Evolutionary conservation across 2,797 vertebrate genomes (phyloP).

Genomic region (Artibeus jamaicensis): DNA sequence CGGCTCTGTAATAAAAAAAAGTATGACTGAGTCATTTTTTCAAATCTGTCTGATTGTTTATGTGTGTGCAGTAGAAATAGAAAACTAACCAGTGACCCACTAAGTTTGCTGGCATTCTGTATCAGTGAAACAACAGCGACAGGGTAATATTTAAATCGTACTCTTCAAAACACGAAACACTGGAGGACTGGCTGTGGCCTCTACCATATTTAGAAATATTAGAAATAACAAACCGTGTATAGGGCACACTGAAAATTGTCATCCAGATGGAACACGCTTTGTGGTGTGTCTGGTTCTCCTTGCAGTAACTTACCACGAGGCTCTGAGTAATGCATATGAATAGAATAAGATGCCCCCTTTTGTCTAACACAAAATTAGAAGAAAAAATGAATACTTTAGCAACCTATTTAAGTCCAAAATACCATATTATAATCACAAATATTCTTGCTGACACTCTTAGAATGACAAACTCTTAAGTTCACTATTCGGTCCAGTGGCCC

Average conservation of each 20-base stretch:
- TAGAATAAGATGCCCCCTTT: neutral
- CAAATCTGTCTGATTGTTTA: neutral
- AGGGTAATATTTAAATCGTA: constrained; percentile 48
- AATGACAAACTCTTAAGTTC: neutral
- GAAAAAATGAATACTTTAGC: neutral
- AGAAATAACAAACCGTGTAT: constrained; percentile 73
- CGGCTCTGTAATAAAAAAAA: neutral
- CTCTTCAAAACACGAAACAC: constrained; percentile 62
- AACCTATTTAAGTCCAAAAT: neutral
- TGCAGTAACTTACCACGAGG: neutral
- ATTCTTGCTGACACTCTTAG: neutral
- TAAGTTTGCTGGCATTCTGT: neutral
- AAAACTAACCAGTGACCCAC: neutral
- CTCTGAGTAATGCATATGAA: neutral
- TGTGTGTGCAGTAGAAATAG: neutral
- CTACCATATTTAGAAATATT: constrained; percentile 72
- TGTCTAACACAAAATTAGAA: neutral
- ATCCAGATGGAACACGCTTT: constrained; percentile 65
- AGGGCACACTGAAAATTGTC: constrained; percentile 72
- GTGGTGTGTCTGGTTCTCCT: neutral
- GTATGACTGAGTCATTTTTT: neutral
- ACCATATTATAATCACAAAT: neutral
- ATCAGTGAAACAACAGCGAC: neutral
- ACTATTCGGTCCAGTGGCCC: neutral
- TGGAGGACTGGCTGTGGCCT: constrained; percentile 60